A percentile compares a stretch with the other conserved stretches of the same genome.
Conservation (phyloP, 2,888 invertebrate genomes). For the Drosophila tanythrix region DNA sequence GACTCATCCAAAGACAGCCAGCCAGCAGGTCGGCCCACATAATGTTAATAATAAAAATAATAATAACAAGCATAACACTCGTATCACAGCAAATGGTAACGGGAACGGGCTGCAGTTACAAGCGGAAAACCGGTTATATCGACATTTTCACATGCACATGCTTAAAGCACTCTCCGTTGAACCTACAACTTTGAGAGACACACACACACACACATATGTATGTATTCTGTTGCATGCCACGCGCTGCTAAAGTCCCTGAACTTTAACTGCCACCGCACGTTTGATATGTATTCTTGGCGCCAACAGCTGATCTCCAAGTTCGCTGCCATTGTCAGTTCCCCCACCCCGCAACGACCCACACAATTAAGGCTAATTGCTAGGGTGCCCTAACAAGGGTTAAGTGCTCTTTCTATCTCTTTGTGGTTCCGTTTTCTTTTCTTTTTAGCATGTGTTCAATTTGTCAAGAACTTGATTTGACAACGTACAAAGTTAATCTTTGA, state of each 20-base stretch:
- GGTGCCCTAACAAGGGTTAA: constrained; percentile 56
- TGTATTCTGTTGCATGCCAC: constrained; percentile 17
- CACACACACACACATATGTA: neutral
- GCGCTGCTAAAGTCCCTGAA: constrained; percentile 8
- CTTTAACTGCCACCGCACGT: constrained; percentile 28
- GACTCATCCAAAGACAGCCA: constrained; percentile 52
- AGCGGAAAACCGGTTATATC: constrained; percentile 55
- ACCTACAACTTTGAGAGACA: constrained; percentile 8
- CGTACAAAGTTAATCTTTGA: neutral
- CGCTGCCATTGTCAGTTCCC: constrained; percentile 24
- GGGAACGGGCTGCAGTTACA: constrained; percentile 19
- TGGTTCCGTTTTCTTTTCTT: constrained; percentile 20
- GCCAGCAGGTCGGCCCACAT: constrained; percentile 48
- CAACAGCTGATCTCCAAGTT: constrained; percentile 45
- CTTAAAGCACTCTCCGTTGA: constrained; percentile 1
- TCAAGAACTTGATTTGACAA: neutral
- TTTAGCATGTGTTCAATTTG: neutral
- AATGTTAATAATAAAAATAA: constrained; percentile 12
- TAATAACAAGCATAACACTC: constrained; percentile 13
- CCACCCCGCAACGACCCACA: constrained; percentile 1
- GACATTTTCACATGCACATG: constrained; percentile 30
- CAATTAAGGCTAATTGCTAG: constrained; percentile 64
- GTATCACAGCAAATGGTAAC: constrained; percentile 9
- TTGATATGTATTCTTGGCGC: constrained; percentile 44
- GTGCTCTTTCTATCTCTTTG: constrained; percentile 49